phyloP scores from a whole-genome alignment of 2,797 vertebrate species.

The Anolis apletophallus region DNA sequence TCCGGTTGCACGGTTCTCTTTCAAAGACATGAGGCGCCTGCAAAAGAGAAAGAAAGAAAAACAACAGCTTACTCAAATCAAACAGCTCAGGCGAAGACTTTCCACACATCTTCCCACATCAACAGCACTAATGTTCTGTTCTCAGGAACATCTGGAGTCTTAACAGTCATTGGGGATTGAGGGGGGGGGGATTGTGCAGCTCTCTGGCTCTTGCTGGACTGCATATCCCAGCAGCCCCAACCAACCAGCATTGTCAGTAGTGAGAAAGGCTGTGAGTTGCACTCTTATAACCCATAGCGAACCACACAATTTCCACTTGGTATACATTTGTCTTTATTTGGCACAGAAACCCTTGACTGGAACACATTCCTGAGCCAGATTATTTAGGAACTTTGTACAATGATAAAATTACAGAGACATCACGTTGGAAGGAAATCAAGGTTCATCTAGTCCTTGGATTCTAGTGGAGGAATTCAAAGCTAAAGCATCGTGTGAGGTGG shows the following conservation, averaged over 20 bases:
- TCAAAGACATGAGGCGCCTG: conserved; percentile 93
- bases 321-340: too few relatives aligned
- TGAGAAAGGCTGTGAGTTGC: too few relatives aligned
- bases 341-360: neutral
- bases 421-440: too few relatives aligned
- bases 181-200: neutral
- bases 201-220: too few relatives aligned
- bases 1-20: conserved; percentile 80
- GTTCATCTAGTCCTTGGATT: too few relatives aligned
- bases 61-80: neutral
- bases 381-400: neutral
- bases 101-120: neutral
- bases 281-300: too few relatives aligned
- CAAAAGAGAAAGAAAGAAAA: conserved; percentile 38
- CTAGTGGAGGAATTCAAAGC: too few relatives aligned
- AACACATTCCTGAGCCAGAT: neutral
- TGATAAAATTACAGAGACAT: too few relatives aligned
- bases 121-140: neutral
- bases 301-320: too few relatives aligned
- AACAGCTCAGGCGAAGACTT: neutral
- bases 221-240: too few relatives aligned
- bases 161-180: conserved; percentile 1
- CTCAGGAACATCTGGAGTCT: conserved; percentile 4
- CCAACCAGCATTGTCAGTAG: too few relatives aligned
- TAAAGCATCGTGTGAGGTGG: too few relatives aligned